Evolutionary conservation across 2,888 invertebrate species (phyloP).

Genomic region (Teinopalpus imperialis): DNA sequence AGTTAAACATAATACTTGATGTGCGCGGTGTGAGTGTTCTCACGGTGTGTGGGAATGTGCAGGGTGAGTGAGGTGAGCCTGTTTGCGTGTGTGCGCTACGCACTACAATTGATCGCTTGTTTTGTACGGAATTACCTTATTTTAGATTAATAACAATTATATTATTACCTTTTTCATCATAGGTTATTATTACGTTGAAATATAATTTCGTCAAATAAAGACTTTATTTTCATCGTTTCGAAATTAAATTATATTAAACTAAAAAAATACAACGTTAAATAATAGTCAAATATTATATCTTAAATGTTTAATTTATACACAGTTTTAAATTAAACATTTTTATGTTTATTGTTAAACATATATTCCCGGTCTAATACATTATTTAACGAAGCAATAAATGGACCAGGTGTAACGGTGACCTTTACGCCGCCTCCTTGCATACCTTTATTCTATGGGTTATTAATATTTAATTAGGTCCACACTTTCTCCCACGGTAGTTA

Average conservation of each 20-base stretch:
- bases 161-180: too few relatives aligned
- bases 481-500: constrained; percentile 69
- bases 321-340: too few relatives aligned
- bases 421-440: constrained; percentile 46
- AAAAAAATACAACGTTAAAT: too few relatives aligned
- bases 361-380: too few relatives aligned
- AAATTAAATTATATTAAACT: too few relatives aligned
- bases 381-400: constrained; percentile 22
- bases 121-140: constrained; percentile 1
- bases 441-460: constrained; percentile 54
- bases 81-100: constrained; percentile 1
- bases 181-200: too few relatives aligned
- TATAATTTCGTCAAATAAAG: too few relatives aligned
- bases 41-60: constrained; percentile 80
- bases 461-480: constrained; percentile 69
- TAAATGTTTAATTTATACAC: too few relatives aligned
- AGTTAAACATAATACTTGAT: constrained; percentile 59
- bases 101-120: constrained; percentile 1
- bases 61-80: constrained; percentile 42
- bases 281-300: too few relatives aligned
- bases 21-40: constrained; percentile 58
- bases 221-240: too few relatives aligned
- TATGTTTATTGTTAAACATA: too few relatives aligned
- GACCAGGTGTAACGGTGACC: constrained; percentile 64
- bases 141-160: neutral